phyloP scores from a whole-genome alignment of 2,888 invertebrate genomes.

The Kryphioiulus occultus region DNA sequence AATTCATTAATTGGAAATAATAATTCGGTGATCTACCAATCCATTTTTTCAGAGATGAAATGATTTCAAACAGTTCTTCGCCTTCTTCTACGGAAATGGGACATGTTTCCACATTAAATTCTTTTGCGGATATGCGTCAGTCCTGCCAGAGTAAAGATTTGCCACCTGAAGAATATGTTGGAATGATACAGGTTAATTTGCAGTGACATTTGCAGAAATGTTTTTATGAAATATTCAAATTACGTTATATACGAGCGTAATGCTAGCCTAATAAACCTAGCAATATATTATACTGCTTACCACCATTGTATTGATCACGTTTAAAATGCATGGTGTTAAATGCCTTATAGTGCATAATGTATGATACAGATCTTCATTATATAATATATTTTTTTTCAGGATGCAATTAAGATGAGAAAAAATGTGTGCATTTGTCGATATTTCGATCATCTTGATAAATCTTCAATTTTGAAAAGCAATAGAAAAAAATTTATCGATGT shows the following conservation, averaged over 20 bases:
- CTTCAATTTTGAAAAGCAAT: constrained; percentile 71
- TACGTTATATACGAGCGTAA: no score
- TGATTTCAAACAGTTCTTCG: not conserved
- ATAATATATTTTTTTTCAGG: constrained; percentile 63
- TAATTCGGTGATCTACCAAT: not conserved
- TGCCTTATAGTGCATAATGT: not conserved
- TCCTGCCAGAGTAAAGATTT: constrained; percentile 64
- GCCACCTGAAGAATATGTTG: constrained; percentile 75
- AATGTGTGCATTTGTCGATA: constrained; percentile 93
- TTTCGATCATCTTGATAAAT: constrained; percentile 85
- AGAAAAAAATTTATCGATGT: constrained; percentile 88
- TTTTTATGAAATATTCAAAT: not conserved
- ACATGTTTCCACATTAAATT: constrained; percentile 50
- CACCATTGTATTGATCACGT: no score
- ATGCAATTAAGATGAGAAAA: constrained; percentile 90
- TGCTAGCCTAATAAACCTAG: no score
- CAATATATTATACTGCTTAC: not conserved
- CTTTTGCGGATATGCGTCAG: constrained; percentile 62
- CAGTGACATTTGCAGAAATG: not conserved
- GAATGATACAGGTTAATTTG: constrained; percentile 69
- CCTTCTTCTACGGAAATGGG: constrained; percentile 44
- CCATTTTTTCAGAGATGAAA: constrained; percentile 19
- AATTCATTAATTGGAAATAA: not conserved
- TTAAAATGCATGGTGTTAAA: not conserved
- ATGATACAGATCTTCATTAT: not conserved